Conservation (phyloP, 2,797 vertebrate genomes). For the Tokudaia muenninki region DNA sequence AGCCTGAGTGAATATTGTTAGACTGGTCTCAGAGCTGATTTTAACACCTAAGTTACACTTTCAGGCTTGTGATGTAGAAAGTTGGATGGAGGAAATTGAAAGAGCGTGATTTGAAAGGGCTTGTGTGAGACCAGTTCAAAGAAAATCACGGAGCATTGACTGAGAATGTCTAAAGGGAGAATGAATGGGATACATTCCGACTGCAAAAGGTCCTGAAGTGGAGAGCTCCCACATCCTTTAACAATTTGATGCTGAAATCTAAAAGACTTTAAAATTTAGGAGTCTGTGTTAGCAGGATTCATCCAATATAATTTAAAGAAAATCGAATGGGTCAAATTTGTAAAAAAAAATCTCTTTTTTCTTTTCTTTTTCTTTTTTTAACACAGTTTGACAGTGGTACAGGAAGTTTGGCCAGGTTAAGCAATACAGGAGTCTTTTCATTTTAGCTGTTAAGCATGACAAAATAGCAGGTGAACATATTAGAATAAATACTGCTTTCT, state of each 20-base stretch:
- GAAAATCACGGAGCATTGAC: slow-evolving; percentile 77
- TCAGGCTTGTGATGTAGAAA: slow-evolving; percentile 27
- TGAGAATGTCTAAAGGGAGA: slow-evolving; percentile 64
- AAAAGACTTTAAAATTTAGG: slow-evolving; percentile 59
- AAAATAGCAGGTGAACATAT: not conserved
- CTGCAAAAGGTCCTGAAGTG: slow-evolving; percentile 17
- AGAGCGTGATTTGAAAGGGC: slow-evolving; percentile 70
- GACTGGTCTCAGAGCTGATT: slow-evolving; percentile 54
- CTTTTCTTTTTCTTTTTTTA: not conserved
- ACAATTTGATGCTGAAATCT: slow-evolving; percentile 30
- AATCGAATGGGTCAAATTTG: not conserved
- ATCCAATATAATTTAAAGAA: slow-evolving; percentile 48
- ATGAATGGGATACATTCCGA: slow-evolving; percentile 45
- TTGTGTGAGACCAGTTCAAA: slow-evolving; percentile 58
- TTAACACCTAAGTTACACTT: slow-evolving; percentile 52
- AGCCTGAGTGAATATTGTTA: slow-evolving; percentile 24
- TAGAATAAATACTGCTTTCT: not conserved
- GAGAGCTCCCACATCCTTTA: not conserved
- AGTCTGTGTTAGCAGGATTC: not conserved
- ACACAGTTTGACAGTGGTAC: slow-evolving; percentile 38
- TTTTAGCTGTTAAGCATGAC: not conserved
- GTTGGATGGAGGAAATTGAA: slow-evolving; percentile 59
- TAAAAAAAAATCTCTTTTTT: not conserved
- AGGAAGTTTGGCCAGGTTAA: not conserved
- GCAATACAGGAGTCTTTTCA: not conserved